Base-by-base conservation (phyloP, 2,797 vertebrate genomes). In the Anguilla anguilla region DNA sequence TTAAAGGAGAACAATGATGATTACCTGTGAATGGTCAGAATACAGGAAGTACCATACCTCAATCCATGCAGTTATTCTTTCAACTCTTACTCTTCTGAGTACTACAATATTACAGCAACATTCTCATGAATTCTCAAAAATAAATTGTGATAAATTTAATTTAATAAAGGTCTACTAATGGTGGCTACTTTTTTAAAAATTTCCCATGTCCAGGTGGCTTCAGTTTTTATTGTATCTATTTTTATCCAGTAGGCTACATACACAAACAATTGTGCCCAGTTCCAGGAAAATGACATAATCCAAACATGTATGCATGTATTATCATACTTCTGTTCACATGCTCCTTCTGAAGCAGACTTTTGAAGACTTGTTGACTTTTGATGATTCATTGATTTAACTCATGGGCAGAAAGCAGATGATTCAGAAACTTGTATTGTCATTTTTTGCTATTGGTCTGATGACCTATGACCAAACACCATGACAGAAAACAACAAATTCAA, bases 381-480 rank as follows among this genome's bases (percentile, higher is more conserved):
- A 84, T 59, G 51, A 51, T 10, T 82, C 79, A 82, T 49, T n/a
- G 46, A 82, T 82, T 7, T 51, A 51, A n/a, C 6, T 25, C 79
- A 82, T 31, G 83, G 28, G 9, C 19, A 84, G 25, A 84, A 84
- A 84, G n/a, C 51, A 57, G 83, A 84, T 49, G n/a, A 84, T 31
- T 84, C 51, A 57, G 22, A 82, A 79, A 79, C 35, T 84, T 55
- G n/a, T 84, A 46, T 43, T 17, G 53, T 35, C 0, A n/a, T 57
- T 83, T n/a, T 49, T 82, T 13, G 11, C 13, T 82, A 51, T 82
- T 49, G 79, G 43, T 49, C 55, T 31, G 15, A 28, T 55, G 83
- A 84, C 43, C 11, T 85, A 43, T 85, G 84, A 57, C 22, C 5
- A 83, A 57, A 46, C 82, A 83, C 49, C 82, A 39, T 64, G 59